A percentile compares a stretch with the other conserved stretches of the same genome.
Conservation (phyloP, 2,113 vertebrate species). For the Clarias gariepinus region DNA sequence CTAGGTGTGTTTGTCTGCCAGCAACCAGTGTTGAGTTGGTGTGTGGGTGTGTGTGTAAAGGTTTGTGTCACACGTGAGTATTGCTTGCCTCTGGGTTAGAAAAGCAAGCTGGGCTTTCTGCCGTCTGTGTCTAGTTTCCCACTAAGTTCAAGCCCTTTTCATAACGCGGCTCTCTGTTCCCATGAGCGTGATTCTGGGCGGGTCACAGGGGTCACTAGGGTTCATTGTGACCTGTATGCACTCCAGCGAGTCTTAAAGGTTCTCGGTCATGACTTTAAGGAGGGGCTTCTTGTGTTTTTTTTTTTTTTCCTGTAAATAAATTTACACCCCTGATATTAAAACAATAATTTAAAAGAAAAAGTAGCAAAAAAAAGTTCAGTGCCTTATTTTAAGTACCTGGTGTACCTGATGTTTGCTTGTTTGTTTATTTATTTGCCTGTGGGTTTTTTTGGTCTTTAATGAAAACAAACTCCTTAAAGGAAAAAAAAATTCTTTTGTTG, state of each 20-base stretch:
- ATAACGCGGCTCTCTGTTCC: neutral
- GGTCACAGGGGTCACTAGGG: slow-evolving; percentile 24
- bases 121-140: neutral
- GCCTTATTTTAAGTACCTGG: neutral
- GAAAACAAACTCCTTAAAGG: neutral
- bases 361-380: neutral
- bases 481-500: neutral
- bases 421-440: neutral
- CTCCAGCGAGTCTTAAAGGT: neutral
- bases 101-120: neutral
- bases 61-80: neutral
- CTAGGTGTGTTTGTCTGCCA: neutral
- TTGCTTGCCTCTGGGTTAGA: neutral
- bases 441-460: neutral
- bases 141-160: neutral
- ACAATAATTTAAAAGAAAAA: neutral
- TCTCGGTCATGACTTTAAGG: neutral
- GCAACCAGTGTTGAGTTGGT: neutral
- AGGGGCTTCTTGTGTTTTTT: neutral
- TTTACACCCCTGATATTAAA: neutral
- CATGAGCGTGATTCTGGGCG: slow-evolving; percentile 17
- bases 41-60: neutral
- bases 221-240: neutral
- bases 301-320: neutral
- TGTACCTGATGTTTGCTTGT: neutral